Conservation (phyloP, 2,797 vertebrate genomes). For the Sciurus vulgaris region DNA sequence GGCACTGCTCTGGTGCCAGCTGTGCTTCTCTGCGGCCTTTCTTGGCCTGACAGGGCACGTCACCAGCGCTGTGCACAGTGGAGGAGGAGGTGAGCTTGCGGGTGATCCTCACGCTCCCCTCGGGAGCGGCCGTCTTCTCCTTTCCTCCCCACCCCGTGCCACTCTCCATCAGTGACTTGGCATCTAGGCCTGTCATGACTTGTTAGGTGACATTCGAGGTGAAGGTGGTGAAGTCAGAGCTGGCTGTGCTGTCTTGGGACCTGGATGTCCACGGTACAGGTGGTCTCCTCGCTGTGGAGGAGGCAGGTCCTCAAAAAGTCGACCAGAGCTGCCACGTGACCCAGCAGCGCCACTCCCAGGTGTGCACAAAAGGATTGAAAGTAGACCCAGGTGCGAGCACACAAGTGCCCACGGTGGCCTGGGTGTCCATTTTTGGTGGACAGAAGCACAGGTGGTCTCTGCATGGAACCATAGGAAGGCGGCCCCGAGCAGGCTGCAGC, state of each 20-base stretch:
- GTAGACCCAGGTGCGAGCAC: rapidly evolving
- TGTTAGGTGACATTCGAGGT: background rate
- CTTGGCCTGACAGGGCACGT: background rate
- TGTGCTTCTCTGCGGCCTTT: background rate
- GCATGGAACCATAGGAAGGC: background rate
- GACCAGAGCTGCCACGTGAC: background rate
- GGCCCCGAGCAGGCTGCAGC: background rate
- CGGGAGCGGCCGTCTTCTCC: too few species aligned
- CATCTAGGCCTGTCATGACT: background rate
- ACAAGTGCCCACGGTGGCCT: rapidly evolving
- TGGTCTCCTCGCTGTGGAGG: too few species aligned
- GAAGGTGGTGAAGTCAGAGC: background rate
- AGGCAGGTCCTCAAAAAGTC: background rate
- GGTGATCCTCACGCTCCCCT: rapidly evolving
- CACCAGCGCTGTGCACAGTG: too few species aligned
- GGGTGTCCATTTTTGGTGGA: background rate
- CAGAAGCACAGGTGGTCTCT: background rate
- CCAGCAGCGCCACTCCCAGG: background rate
- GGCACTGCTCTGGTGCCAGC: background rate
- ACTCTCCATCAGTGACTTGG: background rate
- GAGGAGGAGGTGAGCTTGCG: background rate
- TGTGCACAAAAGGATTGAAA: background rate
- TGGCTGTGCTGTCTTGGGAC: background rate
- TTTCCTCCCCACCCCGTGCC: background rate
- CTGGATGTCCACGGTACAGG: too few species aligned